Evolutionary conservation across 2,888 invertebrate genomes (phyloP).

Genomic region (Neoascia interrupta): DNA sequence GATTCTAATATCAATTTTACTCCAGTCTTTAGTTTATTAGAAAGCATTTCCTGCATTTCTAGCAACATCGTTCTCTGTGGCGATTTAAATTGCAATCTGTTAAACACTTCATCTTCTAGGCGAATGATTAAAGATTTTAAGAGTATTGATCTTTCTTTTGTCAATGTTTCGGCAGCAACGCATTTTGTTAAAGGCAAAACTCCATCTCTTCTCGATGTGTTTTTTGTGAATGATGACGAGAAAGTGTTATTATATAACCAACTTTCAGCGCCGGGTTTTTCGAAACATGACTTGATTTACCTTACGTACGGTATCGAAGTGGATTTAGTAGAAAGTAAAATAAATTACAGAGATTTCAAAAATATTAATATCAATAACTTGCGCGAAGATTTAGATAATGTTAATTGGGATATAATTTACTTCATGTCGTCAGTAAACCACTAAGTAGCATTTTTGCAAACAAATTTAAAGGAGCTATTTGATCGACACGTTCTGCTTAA

Average conservation of each 20-base stretch:
- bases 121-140: not conserved
- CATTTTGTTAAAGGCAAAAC: not conserved
- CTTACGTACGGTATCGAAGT: not conserved
- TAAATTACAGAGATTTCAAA: slow-evolving; percentile 12
- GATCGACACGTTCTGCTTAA: not conserved
- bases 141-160: not conserved
- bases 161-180: not conserved
- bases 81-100: not conserved
- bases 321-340: not conserved
- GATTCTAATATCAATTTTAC: not conserved
- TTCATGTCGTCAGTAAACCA: not conserved
- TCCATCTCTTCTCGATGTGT: slow-evolving; percentile 7
- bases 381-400: no score
- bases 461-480: slow-evolving; percentile 1
- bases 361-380: slow-evolving; percentile 6
- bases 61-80: not conserved
- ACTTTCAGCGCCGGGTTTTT: not conserved
- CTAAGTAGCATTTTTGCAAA: slow-evolving; percentile 1
- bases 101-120: not conserved
- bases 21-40: not conserved
- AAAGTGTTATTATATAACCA: not conserved
- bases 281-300: not conserved
- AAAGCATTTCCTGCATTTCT: not conserved
- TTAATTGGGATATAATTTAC: not conserved
- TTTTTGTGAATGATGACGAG: not conserved